Base-by-base conservation (phyloP, 2,113 vertebrate species). In the Thamnaconus septentrionalis region DNA sequence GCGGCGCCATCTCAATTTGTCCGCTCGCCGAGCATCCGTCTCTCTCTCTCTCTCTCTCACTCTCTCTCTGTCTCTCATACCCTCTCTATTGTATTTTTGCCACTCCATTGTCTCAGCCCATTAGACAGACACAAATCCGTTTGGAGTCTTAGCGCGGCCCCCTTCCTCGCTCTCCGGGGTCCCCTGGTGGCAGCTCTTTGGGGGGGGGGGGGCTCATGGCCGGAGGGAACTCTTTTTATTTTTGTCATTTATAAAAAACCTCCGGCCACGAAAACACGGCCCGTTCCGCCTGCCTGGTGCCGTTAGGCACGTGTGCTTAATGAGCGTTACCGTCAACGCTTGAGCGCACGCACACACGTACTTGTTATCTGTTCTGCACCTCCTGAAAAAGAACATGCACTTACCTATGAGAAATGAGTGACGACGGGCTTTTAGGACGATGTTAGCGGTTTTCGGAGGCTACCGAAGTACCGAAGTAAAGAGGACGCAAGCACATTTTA, bases 71-170 rank as follows among this genome's bases (percentile, higher is more conserved):
- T 31, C 18, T 31, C 18, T 31, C 18, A 31, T 31, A 31, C 71
- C 75, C 8, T 67, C 71, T 75, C 41, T 74, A 80, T 80, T 61
- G 65, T 78, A 77, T 83, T 89, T 84, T 75, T 8, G 50, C 73
- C 73, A 81, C 80, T 84, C 66, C 50, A 75, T 83, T 82, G 88
- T 88, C 82, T 86, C 83, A 80, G 82, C 73, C 86, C 86, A 88
- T 90, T 88, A 88, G 74, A 68, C 83, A 84, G 82, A 87, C 83
- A 87, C 75, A 85, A 87, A 88, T 90, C 85, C 77, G 66, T 80
- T 87, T 75, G 75, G 83, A 81, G 85, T 81, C 64, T 12, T 75
- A 79, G 80, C 62, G 69, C 71, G 71, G 4, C 66, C 69, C 67
- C 49, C 39, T 41, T 82, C 68, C 80, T 71, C 60, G 3, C 66